These are phyloP conservation scores for Dynastes grantii DNA, from an alignment of 2,888 invertebrate species.

Conservation along the genomic window DNA sequence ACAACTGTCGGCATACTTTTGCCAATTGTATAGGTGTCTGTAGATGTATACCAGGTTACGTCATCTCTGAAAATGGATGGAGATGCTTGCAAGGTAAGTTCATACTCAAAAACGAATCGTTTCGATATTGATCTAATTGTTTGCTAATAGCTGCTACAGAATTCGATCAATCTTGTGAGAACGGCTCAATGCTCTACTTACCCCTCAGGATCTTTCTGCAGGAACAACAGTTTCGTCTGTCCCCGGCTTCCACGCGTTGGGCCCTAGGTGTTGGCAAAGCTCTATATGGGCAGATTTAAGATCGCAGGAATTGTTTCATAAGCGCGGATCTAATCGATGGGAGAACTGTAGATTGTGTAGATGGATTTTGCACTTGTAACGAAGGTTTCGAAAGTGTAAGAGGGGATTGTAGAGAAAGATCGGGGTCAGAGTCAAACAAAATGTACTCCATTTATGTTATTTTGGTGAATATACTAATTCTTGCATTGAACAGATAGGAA, in stretches of 20 bases:
- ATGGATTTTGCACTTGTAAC: constrained; percentile 63
- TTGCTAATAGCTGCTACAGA: constrained; percentile 62
- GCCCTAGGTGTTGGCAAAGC: constrained; percentile 60
- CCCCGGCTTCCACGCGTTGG: constrained; percentile 61
- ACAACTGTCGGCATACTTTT: constrained; percentile 62
- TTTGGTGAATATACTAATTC: background rate
- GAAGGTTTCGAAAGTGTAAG: constrained; percentile 55
- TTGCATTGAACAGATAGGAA: background rate
- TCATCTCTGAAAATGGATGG: constrained; percentile 61
- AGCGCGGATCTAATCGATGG: constrained; percentile 54
- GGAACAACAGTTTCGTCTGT: constrained; percentile 62
- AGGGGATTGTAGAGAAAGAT: constrained; percentile 9
- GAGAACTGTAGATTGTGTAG: constrained; percentile 60
- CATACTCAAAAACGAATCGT: no score
- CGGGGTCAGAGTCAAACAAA: background rate
- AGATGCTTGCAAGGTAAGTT: constrained; percentile 65
- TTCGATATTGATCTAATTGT: background rate
- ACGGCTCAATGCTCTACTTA: constrained; percentile 65
- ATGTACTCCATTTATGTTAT: constrained; percentile 1
- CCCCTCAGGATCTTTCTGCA: constrained; percentile 61
- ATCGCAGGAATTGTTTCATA: constrained; percentile 64
- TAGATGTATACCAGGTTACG: constrained; percentile 63
- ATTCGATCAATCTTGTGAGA: constrained; percentile 65
- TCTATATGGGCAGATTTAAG: constrained; percentile 59
- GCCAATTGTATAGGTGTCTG: constrained; percentile 65